Evolutionary conservation across 1,140 invertebrate species (phyloP).

Genomic region (Drosophila sproati): DNA sequence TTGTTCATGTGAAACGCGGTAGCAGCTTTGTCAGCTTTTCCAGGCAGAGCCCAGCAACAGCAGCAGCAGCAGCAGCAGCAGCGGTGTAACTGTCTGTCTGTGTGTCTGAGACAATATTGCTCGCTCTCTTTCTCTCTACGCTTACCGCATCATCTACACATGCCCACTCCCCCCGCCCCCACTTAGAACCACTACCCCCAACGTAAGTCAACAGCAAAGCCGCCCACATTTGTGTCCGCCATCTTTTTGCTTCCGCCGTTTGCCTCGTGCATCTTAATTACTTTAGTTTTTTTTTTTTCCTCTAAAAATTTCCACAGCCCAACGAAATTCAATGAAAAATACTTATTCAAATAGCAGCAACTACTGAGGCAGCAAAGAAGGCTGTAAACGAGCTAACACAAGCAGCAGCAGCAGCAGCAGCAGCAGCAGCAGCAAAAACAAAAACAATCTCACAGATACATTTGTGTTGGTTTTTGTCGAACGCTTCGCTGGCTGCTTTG

Average conservation of each 20-base stretch:
- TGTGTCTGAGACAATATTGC: constrained; percentile 34
- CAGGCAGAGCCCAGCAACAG: neutral
- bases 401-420: constrained; percentile 27
- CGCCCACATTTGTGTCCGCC: constrained; percentile 64
- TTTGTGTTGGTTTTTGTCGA: constrained; percentile 64
- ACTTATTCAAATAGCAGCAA: constrained; percentile 77
- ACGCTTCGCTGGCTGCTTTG: constrained; percentile 78
- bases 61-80: too few species aligned
- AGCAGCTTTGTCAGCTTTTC: constrained; percentile 33
- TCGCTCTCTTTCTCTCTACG: neutral
- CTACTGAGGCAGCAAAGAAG: constrained; percentile 66
- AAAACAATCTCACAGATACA: constrained; percentile 45
- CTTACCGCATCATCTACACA: constrained; percentile 2
- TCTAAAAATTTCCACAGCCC: constrained; percentile 76
- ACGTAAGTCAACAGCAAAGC: constrained; percentile 30
- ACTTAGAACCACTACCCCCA: neutral
- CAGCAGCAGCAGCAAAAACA: constrained; percentile 19
- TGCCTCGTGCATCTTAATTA: constrained; percentile 81
- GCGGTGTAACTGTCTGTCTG: too few species aligned
- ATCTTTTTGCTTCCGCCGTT: constrained; percentile 77
- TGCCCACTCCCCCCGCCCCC: neutral
- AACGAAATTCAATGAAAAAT: constrained; percentile 82
- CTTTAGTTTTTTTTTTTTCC: constrained; percentile 44
- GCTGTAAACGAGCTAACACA: constrained; percentile 74
- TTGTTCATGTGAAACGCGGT: constrained; percentile 78